Conservation (phyloP, 2,888 invertebrate genomes). For the Cybosia mesomella region DNA sequence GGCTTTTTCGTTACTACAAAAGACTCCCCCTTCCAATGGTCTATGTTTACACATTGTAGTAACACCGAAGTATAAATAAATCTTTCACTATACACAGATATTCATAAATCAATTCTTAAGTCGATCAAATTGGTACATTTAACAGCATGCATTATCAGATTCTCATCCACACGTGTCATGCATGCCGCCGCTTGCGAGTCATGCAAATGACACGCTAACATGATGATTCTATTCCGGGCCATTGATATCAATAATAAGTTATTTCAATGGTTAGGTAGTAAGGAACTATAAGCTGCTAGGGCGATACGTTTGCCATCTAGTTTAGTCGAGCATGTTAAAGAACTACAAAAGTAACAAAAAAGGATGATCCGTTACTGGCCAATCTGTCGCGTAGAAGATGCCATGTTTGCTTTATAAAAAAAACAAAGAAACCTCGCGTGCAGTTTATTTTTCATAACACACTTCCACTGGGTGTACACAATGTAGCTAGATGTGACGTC, state of each 20-base stretch:
- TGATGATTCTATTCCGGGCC: slow-evolving; percentile 66
- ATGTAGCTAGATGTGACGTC: slow-evolving; percentile 22
- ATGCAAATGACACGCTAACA: slow-evolving; percentile 65
- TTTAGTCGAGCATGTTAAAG: background rate
- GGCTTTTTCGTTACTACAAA: background rate
- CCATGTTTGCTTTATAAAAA: slow-evolving; percentile 31
- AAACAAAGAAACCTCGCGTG: slow-evolving; percentile 45
- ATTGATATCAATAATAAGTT: slow-evolving; percentile 29
- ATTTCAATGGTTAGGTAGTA: slow-evolving; percentile 10
- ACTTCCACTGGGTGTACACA: slow-evolving; percentile 37
- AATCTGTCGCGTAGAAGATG: slow-evolving; percentile 18
- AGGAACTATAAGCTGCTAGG: background rate
- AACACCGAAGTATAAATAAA: background rate
- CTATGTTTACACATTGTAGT: background rate
- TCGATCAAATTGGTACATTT: background rate
- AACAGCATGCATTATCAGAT: slow-evolving; percentile 38
- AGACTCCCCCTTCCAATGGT: background rate
- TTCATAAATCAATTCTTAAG: slow-evolving; percentile 7
- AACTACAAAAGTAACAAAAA: background rate
- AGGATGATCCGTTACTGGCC: background rate
- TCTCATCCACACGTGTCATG: slow-evolving; percentile 48
- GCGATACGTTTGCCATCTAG: background rate
- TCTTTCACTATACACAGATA: background rate
- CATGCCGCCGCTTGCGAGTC: slow-evolving; percentile 47
- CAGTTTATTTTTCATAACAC: slow-evolving; percentile 47